Conservation (phyloP, 35 echinoderm and acorn worm species). For the Ophioderma brevispina region DNA sequence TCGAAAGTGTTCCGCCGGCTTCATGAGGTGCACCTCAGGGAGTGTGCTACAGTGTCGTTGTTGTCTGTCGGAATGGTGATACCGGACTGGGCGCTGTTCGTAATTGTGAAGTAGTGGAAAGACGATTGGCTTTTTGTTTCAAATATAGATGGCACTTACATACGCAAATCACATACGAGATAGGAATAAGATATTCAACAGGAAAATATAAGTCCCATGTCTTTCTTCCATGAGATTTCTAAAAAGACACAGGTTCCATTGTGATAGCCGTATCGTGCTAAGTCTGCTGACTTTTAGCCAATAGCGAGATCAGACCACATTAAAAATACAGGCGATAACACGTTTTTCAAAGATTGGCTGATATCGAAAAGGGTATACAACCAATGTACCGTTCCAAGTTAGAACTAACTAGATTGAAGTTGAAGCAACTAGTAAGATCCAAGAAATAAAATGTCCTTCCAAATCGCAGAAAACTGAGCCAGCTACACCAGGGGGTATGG, state of each 20-base stretch:
- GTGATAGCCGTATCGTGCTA: not conserved
- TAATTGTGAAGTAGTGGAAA: not conserved
- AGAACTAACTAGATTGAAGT: conserved; percentile 49
- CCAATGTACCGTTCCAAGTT: conserved; percentile 66
- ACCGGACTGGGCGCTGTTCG: not conserved
- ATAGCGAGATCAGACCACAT: not conserved
- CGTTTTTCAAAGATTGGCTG: not conserved
- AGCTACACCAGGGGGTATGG: not conserved
- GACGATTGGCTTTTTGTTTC: not conserved
- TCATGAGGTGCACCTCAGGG: not conserved
- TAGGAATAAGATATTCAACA: conserved; percentile 37
- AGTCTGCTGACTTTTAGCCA: not conserved
- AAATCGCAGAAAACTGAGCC: conserved; percentile 44
- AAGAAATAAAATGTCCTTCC: conserved; percentile 42
- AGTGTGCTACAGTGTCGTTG: no score
- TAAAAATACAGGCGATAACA: not conserved
- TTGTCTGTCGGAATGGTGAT: not conserved
- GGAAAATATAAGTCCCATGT: not conserved
- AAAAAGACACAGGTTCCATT: not conserved
- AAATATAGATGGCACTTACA: not conserved
- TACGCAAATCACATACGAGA: conserved; percentile 11
- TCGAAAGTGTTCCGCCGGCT: conserved; percentile 48
- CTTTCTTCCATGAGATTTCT: not conserved
- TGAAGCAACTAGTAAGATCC: conserved; percentile 42
- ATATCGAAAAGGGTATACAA: conserved; percentile 56